Conservation (phyloP, 2,888 invertebrate species). For the Dicyrtomina minuta region DNA sequence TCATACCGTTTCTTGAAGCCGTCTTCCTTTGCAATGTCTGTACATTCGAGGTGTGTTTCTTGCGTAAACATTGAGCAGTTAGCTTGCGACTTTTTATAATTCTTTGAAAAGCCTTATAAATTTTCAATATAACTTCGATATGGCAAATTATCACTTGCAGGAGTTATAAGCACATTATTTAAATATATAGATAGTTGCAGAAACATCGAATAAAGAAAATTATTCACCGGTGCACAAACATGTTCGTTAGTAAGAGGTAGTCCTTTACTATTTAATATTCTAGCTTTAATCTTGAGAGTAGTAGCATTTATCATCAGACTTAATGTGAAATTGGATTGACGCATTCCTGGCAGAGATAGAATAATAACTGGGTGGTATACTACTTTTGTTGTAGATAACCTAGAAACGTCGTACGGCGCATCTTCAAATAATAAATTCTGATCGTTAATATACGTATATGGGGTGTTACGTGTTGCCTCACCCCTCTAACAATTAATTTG, state of each 20-base stretch:
- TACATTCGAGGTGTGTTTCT: constrained; percentile 32
- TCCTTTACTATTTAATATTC: constrained; percentile 4
- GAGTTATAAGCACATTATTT: too few species aligned
- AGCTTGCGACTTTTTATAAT: constrained; percentile 22
- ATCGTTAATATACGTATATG: too few species aligned
- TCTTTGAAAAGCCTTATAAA: background rate
- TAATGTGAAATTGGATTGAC: constrained; percentile 34
- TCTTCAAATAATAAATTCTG: too few species aligned
- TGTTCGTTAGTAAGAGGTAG: constrained; percentile 11
- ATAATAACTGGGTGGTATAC: too few species aligned
- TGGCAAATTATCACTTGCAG: too few species aligned
- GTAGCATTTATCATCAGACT: constrained; percentile 33
- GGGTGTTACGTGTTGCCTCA: constrained; percentile 22
- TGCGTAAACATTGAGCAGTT: constrained; percentile 30
- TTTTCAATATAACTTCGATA: too few species aligned
- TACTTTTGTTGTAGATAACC: too few species aligned
- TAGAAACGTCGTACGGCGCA: too few species aligned
- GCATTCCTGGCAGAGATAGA: constrained; percentile 13
- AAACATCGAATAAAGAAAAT: constrained; percentile 34
- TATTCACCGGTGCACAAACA: constrained; percentile 31
- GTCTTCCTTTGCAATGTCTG: background rate
- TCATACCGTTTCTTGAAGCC: constrained; percentile 23
- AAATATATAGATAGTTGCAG: constrained; percentile 4
- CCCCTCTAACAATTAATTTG: constrained; percentile 34
- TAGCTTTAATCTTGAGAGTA: constrained; percentile 24